phyloP scores from a whole-genome alignment of 1,140 invertebrate genomes.

The Lucilia cuprina region DNA sequence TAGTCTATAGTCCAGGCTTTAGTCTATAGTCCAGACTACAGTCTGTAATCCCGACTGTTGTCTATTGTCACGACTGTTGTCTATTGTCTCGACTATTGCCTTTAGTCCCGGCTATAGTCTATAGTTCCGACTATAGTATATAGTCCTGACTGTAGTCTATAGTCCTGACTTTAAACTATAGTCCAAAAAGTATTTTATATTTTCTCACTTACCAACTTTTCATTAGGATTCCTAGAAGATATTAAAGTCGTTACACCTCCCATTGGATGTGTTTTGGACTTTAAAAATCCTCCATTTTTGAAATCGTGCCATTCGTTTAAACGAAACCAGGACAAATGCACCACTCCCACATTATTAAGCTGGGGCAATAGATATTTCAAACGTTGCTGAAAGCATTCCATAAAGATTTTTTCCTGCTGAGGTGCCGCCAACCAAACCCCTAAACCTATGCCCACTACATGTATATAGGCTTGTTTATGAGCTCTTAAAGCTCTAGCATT shows the following conservation, averaged over 20 bases:
- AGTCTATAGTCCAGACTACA: too few species aligned
- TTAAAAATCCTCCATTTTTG: conserved; percentile 39
- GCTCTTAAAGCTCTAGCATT: conserved; percentile 19
- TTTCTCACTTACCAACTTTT: conserved; percentile 39
- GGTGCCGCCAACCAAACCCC: conserved; percentile 40
- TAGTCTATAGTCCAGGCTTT: too few species aligned
- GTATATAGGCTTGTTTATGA: conserved; percentile 39
- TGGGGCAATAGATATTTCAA: conserved; percentile 39
- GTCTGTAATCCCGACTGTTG: too few species aligned
- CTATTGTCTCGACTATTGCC: too few species aligned
- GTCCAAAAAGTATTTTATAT: too few species aligned
- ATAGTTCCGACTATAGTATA: too few species aligned
- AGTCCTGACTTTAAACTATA: too few species aligned
- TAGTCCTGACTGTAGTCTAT: too few species aligned
- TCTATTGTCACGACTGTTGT: too few species aligned
- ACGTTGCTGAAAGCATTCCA: conserved; percentile 45
- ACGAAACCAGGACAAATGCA: conserved; percentile 47
- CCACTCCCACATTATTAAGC: conserved; percentile 41
- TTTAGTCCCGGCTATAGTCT: too few species aligned
- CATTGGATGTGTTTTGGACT: conserved; percentile 40
- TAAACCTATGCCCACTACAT: conserved; percentile 44
- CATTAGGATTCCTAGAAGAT: conserved; percentile 41
- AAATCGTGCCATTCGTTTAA: conserved; percentile 36
- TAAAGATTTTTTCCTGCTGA: conserved; percentile 45
- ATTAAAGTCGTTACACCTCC: conserved; percentile 41